These are phyloP conservation scores for Coranthus polyacanthus DNA, from an alignment of 2,797 vertebrate species.

Conservation along the genomic window DNA sequence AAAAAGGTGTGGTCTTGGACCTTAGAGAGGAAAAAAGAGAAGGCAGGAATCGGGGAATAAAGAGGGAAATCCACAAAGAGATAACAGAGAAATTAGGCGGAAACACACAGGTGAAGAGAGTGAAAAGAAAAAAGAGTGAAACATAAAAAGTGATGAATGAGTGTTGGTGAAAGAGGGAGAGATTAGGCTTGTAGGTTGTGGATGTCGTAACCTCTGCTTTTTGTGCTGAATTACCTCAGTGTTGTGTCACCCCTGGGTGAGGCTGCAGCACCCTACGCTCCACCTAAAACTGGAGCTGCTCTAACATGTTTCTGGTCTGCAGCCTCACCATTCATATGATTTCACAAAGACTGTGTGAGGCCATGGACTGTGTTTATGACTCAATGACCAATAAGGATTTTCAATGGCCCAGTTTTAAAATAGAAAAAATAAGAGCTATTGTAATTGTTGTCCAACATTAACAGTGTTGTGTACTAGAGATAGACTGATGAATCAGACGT, in stretches of 20 bases:
- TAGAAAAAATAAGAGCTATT: no score
- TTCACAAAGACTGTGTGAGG: conserved; percentile 2
- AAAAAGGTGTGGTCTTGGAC: conserved; percentile 43
- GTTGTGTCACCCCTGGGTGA: conserved; percentile 51
- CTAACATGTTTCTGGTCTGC: conserved; percentile 46
- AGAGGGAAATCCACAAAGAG: neutral
- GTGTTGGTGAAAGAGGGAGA: conserved; percentile 1
- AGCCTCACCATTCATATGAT: conserved; percentile 12
- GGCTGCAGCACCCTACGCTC: conserved; percentile 37
- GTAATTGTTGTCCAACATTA: no score
- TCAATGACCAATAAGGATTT: no score
- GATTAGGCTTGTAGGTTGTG: conserved; percentile 26
- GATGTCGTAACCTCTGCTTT: conserved; percentile 35
- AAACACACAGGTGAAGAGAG: conserved; percentile 2
- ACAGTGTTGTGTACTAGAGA: no score
- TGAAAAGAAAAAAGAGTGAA: neutral
- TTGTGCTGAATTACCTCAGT: neutral
- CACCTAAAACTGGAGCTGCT: conserved; percentile 45
- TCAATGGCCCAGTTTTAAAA: no score
- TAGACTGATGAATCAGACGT: no score
- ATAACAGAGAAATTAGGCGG: neutral
- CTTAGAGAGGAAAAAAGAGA: neutral
- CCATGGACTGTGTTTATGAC: neutral
- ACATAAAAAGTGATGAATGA: conserved; percentile 13
- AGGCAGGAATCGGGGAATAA: neutral